Evolutionary conservation across 1,140 invertebrate species (phyloP).

Genomic region (Habropoda laboriosa): DNA sequence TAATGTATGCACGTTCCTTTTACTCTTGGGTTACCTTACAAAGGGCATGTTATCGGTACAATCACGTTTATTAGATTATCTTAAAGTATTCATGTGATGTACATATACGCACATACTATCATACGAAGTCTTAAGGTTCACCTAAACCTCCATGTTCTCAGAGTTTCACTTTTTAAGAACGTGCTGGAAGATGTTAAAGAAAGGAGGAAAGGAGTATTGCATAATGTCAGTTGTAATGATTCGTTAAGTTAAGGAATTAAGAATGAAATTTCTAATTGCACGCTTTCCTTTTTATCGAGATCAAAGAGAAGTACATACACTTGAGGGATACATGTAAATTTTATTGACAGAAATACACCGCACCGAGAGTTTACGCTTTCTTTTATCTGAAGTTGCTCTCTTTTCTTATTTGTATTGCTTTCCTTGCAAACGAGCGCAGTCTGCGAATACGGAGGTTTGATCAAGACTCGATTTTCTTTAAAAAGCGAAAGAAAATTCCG

Average conservation of each 20-base stretch:
- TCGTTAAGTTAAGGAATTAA: conserved; percentile 18
- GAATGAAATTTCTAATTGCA: conserved; percentile 3
- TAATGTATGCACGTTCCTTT: conserved; percentile 59
- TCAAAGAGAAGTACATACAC: not conserved
- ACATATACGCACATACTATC: conserved; percentile 53
- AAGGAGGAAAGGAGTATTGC: not conserved
- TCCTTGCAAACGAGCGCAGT: not conserved
- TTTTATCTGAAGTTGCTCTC: not conserved
- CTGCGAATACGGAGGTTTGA: conserved; percentile 27
- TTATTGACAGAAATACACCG: not conserved
- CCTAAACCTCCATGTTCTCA: conserved; percentile 43
- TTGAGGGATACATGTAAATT: not conserved
- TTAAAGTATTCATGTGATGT: conserved; percentile 48
- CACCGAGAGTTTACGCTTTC: not conserved
- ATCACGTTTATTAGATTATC: conserved; percentile 57
- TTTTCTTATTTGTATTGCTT: not conserved
- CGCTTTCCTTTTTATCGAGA: not conserved
- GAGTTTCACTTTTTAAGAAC: conserved; percentile 16
- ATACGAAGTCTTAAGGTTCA: conserved; percentile 31
- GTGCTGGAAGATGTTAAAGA: conserved; percentile 9
- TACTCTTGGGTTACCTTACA: conserved; percentile 58
- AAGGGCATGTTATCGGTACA: conserved; percentile 60
- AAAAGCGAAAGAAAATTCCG: conserved; percentile 26
- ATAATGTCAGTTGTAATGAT: not conserved
- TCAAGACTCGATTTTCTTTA: not conserved